Conservation (phyloP, 2,113 vertebrate genomes). For the Recurvirostra avosetta region DNA sequence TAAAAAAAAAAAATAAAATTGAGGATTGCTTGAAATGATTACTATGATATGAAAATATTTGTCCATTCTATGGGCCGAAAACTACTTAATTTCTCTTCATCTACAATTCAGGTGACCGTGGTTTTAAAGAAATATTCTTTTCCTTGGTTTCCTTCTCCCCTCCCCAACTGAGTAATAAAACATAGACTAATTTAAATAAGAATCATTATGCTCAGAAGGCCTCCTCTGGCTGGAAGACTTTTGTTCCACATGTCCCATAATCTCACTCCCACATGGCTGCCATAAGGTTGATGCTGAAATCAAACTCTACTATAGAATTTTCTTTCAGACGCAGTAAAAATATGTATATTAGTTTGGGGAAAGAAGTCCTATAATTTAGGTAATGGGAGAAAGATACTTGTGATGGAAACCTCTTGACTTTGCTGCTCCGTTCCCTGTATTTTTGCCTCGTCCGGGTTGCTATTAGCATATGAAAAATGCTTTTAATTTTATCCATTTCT, state of each 20-base stretch:
- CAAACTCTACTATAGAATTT: slow-evolving; percentile 52
- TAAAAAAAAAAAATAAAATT: neutral
- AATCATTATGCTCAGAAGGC: slow-evolving; percentile 70
- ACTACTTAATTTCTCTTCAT: slow-evolving; percentile 41
- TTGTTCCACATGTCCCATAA: slow-evolving; percentile 67
- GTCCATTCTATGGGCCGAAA: slow-evolving; percentile 45
- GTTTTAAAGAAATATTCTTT: slow-evolving; percentile 54
- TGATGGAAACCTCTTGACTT: slow-evolving; percentile 55
- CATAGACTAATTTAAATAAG: slow-evolving; percentile 70
- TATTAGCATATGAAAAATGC: slow-evolving; percentile 69
- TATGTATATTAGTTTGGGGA: slow-evolving; percentile 32
- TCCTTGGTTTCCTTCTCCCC: slow-evolving; percentile 32
- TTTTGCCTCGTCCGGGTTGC: slow-evolving; percentile 38
- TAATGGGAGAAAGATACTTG: slow-evolving; percentile 44
- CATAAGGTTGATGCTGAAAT: slow-evolving; percentile 57
- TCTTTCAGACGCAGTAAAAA: slow-evolving; percentile 34
- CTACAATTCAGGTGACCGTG: slow-evolving; percentile 50
- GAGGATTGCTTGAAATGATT: slow-evolving; percentile 16
- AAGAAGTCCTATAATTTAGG: neutral
- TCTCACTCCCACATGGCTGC: slow-evolving; percentile 50
- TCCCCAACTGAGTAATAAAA: slow-evolving; percentile 68
- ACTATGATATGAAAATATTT: slow-evolving; percentile 50
- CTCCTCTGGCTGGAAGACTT: slow-evolving; percentile 63
- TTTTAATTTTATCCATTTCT: slow-evolving; percentile 70
- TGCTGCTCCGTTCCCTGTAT: neutral